Evolutionary conservation across 2,888 invertebrate genomes (phyloP), one percentile per base, ranked within the genome.

Genomic region (Geotrupes spiniger): DNA sequence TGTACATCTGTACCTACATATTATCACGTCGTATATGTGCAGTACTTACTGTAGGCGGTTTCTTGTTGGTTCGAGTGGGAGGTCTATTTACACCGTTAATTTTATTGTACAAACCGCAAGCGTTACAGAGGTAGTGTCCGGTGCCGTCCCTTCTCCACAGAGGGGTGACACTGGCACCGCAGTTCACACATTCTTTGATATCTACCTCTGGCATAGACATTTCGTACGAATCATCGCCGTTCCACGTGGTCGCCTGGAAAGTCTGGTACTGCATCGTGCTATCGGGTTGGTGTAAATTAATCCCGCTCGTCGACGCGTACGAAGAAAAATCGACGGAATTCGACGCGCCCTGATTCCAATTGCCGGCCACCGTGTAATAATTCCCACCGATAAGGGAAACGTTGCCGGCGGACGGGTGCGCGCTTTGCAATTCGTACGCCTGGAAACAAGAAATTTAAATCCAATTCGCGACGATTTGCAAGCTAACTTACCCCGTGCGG

Each of bases 101-200:
- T 69, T 80, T 77, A 66, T 73, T 76, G 67, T 78, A 80, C 39
- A 78, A 70, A 26, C 78, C 83, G 69, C 94, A 93, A 38, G 90
- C 89, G 73, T 91, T 91, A 76, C 93, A 93, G 54, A 91, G 78
- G 68, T 89, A 90, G 70, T 91, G 88, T 6, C 91, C 91, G 26
- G 88, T 87, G 49, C 87, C 88, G 72, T 93, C 92, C 58, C 91
- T 78, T 48, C 92, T 79, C 92, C 92, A 93, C 26, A 91, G 75
- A 0, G 90, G 89, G 8, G 92, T 91, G 27, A 80, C 76, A 49
- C 76, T 80, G 11, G 80, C 79, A 12, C 78, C 78, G 63, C 85
- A 85, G 66, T 83, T 83, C 41, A 81, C 81, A 65, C 85, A 85
- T 74, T 87, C 86, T 73, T 86, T 87, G 59, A 83, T 78, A 61